Base-by-base conservation (phyloP, 1,140 invertebrate genomes). In the Drosophila bipectinata region DNA sequence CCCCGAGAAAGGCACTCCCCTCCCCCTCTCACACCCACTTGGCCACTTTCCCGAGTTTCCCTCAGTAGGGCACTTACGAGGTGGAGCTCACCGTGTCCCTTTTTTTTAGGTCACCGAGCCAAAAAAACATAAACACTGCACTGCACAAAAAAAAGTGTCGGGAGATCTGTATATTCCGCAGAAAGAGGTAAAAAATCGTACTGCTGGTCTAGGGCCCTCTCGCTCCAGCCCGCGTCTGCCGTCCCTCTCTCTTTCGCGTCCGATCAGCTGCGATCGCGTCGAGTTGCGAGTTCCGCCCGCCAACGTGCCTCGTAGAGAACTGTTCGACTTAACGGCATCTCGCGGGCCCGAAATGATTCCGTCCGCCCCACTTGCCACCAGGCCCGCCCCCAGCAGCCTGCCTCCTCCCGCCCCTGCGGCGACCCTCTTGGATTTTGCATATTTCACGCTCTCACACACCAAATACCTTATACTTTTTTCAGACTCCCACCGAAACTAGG, bases 271-370 rank as follows among this genome's bases (percentile, higher is more conserved):
- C 58, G 71, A 26, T 48, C 34, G 57, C 47, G 21, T 57, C 15
- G 49, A 64, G 41, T 60, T 30, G 48, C 12, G 48, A 60, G 45
- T 63, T 64, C 61, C 74, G 82, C 74, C 82, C 82, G 78, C 74
- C 74, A 78, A 74, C 64, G 78, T 71, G 74, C 62, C 64, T 77
- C 74, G 74, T 64, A 51, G 59, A 73, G 77, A 84, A 84, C 82
- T 85, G 82, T 79, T 84, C 56, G 64, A 41, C 24, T 59, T 45
- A 69, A 24, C 34, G 34, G 64, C 34, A 49, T 55, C 30, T 62
- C 28, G 63, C 59, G n/a, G 60, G 60, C 56, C 62, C 55, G 51
- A 53, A 61, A 64, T 48, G 4, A 47, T 9, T 2, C 15, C 15
- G 26, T 2, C 60, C 30, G 10, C 8, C 47, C 10, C 45, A 28